Evolutionary conservation across 2,888 invertebrate genomes (phyloP), one percentile per base, ranked within the genome.

Genomic region (Leucozona laternaria): DNA sequence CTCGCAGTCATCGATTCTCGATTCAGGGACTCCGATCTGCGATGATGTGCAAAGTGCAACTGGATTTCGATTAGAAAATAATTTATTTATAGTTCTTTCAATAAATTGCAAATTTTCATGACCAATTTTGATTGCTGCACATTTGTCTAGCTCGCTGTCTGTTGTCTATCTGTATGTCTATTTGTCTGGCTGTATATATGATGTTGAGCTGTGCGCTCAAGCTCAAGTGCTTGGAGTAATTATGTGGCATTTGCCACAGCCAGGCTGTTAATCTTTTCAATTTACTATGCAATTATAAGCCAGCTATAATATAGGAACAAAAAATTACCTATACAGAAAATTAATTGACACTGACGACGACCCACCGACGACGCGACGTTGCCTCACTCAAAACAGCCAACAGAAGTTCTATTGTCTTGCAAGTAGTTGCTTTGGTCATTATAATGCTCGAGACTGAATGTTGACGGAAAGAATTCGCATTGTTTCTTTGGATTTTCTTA

Each of bases 91-190:
- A 75, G 53, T 53, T 77, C 37, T 25, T 40, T n/a, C 68, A 70
- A 75, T 80, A 80, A 80, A 80, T 75, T 80, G 76, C 62, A 76
- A 57, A 68, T 68, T 73, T 78, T 78, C 73, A 83, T 73, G 72
- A 83, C 78, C 72, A 77, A 77, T 82, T 82, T 73, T 72, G 72
- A 78, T 78, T 45, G 75, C 76, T 45, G 53, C n/a, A 13, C 50
- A 60, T 68, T 60, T 60, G 72, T 79, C 37, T 55, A 60, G 22
- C 37, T 55, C 60, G 22, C 43, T 43, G 60, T 53, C 53, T 34
- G 11, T 66, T 6, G 37, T 64, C 3, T 1, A 6, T 28, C 3
- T 6, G 8, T 8, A 8, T 17, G 10, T 45, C 48, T 34, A 37
- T 68, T 55, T 37, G 70, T 70, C 37, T 45, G n/a, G 15, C 7